Percentiles rank a stretch among this genome's conserved stretches.
Conservation (phyloP, 2,888 invertebrate species). For the Temnothorax ravouxi region DNA sequence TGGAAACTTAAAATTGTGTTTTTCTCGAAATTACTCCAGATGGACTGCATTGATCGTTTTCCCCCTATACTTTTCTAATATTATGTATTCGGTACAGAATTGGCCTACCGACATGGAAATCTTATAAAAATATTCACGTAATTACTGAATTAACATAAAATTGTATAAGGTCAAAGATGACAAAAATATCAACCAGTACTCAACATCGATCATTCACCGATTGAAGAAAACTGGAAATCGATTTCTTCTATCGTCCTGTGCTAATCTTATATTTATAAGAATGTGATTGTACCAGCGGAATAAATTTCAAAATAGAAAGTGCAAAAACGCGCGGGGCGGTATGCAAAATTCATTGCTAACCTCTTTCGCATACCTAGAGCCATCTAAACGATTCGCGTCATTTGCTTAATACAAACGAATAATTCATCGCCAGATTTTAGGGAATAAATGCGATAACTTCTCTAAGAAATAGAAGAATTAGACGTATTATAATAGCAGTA, state of each 20-base stretch:
- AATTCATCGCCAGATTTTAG: constrained; percentile 28
- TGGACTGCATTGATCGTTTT: no score
- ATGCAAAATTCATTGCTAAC: constrained; percentile 34
- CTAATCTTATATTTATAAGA: constrained; percentile 25
- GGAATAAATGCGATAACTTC: constrained; percentile 25
- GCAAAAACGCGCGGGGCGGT: background rate
- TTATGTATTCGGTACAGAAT: no score
- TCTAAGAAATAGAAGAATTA: constrained; percentile 4
- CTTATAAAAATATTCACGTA: no score
- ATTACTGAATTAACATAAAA: no score
- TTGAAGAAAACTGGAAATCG: background rate
- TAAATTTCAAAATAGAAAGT: constrained; percentile 20
- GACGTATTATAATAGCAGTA: background rate
- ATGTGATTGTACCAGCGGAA: background rate
- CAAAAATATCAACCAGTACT: no score
- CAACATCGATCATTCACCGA: no score
- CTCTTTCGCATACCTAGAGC: constrained; percentile 12
- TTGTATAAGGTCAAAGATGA: no score
- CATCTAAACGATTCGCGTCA: constrained; percentile 23
- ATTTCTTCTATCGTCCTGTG: background rate
- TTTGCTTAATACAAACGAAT: constrained; percentile 39
- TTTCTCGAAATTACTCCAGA: no score
- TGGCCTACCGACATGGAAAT: no score
- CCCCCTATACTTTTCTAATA: no score
- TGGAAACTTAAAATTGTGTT: no score